These are phyloP conservation scores for Coendou prehensilis DNA, from an alignment of 2,797 vertebrate species.

Conservation along the genomic window DNA sequence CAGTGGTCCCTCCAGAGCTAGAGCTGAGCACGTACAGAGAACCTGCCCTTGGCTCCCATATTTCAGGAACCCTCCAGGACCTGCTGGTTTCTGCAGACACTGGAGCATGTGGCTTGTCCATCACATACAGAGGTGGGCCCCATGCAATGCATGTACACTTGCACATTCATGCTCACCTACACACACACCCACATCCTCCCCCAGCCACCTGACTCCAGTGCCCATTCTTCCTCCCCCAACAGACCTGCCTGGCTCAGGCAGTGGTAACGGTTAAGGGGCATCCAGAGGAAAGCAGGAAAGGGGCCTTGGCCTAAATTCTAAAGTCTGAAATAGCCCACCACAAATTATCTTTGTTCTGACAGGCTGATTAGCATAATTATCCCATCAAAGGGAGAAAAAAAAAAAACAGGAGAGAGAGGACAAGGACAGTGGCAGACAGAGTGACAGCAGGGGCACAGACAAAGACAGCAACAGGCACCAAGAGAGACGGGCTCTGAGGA, in stretches of 20 bases:
- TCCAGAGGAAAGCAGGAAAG: slow-evolving; percentile 58
- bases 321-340: slow-evolving; percentile 81
- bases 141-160: accelerated
- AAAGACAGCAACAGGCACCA: slow-evolving; percentile 50
- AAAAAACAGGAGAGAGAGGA: slow-evolving; percentile 66
- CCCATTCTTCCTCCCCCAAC: not conserved
- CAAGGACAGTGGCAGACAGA: slow-evolving; percentile 72
- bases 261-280: slow-evolving; percentile 46
- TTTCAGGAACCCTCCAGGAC: not conserved
- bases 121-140: not conserved
- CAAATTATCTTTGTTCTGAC: slow-evolving; percentile 86
- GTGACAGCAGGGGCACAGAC: slow-evolving; percentile 70
- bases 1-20: not conserved
- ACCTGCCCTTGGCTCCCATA: not conserved
- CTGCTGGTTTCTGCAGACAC: not conserved
- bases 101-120: accelerated
- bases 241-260: not conserved
- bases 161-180: not conserved
- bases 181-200: not conserved
- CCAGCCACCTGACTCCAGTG: not conserved
- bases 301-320: slow-evolving; percentile 71
- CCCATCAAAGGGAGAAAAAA: slow-evolving; percentile 73
- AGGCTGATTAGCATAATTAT: slow-evolving; percentile 86
- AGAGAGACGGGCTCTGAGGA: not conserved
- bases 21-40: not conserved